Evolutionary conservation across 1,140 invertebrate species (phyloP).

Genomic region (Heliconius eleuchia): DNA sequence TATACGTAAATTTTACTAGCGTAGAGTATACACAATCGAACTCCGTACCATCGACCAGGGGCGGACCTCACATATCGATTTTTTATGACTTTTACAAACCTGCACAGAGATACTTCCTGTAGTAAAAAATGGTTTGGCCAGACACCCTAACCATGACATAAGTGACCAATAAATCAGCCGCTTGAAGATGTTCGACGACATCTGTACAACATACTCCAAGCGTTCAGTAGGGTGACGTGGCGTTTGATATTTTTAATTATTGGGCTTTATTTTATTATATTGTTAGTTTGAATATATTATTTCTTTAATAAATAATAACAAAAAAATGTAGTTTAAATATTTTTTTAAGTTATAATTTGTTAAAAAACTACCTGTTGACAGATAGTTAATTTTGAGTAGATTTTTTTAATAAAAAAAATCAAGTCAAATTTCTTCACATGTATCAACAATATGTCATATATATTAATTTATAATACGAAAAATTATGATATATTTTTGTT

Average conservation of each 20-base stretch:
- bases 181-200: constrained; percentile 41
- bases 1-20: background rate
- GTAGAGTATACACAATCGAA: background rate
- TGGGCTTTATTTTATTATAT: background rate
- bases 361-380: background rate
- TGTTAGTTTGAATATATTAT: too few relatives aligned
- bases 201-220: constrained; percentile 39
- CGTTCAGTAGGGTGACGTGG: background rate
- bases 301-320: too few relatives aligned
- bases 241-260: background rate
- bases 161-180: constrained; percentile 53
- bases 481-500: too few relatives aligned
- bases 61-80: constrained; percentile 38
- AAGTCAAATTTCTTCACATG: too few relatives aligned
- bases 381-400: too few relatives aligned
- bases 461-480: too few relatives aligned
- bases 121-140: constrained; percentile 36
- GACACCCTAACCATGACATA: constrained; percentile 39
- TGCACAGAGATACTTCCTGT: constrained; percentile 31
- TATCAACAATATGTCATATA: too few relatives aligned
- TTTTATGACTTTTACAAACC: constrained; percentile 29
- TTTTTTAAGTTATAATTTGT: too few relatives aligned
- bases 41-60: background rate
- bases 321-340: too few relatives aligned
- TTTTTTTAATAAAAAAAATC: too few relatives aligned